A percentile compares a stretch with the other conserved stretches of the same genome.
phyloP scores from a whole-genome alignment of 2,113 vertebrate species.

The Amphiprion ocellaris region DNA sequence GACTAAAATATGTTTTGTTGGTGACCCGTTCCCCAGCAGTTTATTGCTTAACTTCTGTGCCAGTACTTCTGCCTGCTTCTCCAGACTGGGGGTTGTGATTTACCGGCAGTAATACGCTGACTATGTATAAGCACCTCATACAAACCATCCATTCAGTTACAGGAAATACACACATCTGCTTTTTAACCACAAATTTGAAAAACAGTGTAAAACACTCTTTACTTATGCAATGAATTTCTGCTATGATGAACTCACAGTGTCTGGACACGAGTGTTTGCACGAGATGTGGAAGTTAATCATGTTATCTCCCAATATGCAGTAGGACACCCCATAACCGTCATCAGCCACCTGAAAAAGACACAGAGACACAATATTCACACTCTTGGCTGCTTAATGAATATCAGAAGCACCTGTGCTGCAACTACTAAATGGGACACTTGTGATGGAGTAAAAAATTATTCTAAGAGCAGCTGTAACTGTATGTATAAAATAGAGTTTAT shows the following conservation, averaged over 20 bases:
- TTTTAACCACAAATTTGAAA: too few relatives aligned
- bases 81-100: too few relatives aligned
- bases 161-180: too few relatives aligned
- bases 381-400: background rate
- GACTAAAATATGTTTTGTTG: too few relatives aligned
- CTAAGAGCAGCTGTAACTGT: background rate
- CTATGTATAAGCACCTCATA: too few relatives aligned
- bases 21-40: too few relatives aligned
- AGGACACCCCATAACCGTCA: constrained; percentile 92
- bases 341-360: constrained; percentile 86
- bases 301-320: constrained; percentile 87
- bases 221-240: too few relatives aligned
- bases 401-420: background rate
- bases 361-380: background rate
- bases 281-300: constrained; percentile 92
- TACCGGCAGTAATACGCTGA: too few relatives aligned
- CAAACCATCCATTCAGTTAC: too few relatives aligned
- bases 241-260: constrained; percentile 84
- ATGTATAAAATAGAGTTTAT: too few relatives aligned
- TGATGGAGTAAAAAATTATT: background rate
- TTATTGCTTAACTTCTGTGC: too few relatives aligned
- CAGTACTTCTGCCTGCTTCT: too few relatives aligned
- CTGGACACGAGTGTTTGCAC: constrained; percentile 89
- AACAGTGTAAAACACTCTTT: background rate
- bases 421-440: background rate